Base-by-base conservation (phyloP, 2,888 invertebrate species). In the Meteorus cinctellus region DNA sequence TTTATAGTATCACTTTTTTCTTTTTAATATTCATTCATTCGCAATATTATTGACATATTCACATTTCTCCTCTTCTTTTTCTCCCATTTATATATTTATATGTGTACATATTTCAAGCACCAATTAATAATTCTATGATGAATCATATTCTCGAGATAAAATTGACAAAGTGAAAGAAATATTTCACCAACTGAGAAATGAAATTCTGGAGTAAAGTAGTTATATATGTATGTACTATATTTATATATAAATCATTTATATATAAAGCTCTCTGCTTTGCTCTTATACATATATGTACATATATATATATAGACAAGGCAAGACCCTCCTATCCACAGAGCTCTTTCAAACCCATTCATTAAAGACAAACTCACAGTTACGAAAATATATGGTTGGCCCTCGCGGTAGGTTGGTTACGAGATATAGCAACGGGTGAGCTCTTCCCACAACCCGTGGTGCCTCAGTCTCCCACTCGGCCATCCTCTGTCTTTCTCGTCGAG, bases 301-400 rank as follows among this genome's bases (percentile, higher is more conserved):
- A 69, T 62, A 68, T 65, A 68, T 65, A 51, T 24, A 29, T 62
- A 48, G 63, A 55, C 55, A 24, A 8, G 4, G 41, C 45, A 19
- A 19, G 55, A 34, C 41, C 70, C 48, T 60, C 24, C 55, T 19
- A 55, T 55, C 55, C 55, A 55, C 55, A 19, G n/a, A 55, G 55
- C 55, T 59, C 63, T 48, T 55, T 66, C 51, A 59, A 62, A 62
- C 71, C 31, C 71, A 72, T 72, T 72, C 71, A 72, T 72, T 72
- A 72, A 45, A 62, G 62, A 14, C 29, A 41, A 41, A 62, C 62
- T 62, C 45, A 29, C 62, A 62, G 27, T 71, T 71, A 59, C 60
- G 71, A 72, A 72, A 72, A 72, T 72, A 72, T 72, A 72, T 63
- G 71, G 71, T 63, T 45, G 62, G 60, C 48, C 31, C 65, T 65